phyloP scores from a whole-genome alignment of 2,113 vertebrate genomes.

The Syngnathus scovelli region DNA sequence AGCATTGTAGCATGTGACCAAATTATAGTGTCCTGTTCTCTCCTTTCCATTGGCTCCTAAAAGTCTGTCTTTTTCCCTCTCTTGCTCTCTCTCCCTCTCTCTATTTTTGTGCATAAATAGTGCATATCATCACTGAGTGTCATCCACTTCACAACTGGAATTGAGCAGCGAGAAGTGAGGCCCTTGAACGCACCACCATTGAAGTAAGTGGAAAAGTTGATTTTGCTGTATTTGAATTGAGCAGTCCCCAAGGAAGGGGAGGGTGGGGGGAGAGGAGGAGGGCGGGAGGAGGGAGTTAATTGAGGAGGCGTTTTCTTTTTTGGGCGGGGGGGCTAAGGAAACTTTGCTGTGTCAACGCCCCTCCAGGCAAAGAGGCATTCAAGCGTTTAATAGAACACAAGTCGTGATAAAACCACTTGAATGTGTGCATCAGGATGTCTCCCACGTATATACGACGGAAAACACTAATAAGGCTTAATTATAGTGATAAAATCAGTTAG shows the following conservation, averaged over 20 bases:
- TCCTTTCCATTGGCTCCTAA: slow-evolving; percentile 47
- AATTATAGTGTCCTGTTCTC: slow-evolving; percentile 24
- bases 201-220: slow-evolving; percentile 39
- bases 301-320: slow-evolving; percentile 52
- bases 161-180: background rate
- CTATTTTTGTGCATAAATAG: slow-evolving; percentile 42
- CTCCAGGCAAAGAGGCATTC: slow-evolving; percentile 24
- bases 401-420: slow-evolving; percentile 23
- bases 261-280: slow-evolving; percentile 13
- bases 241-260: background rate
- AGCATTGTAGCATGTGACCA: too few relatives aligned
- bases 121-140: slow-evolving; percentile 31
- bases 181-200: background rate
- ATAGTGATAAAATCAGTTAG: background rate
- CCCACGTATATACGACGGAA: background rate
- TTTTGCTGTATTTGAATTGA: background rate
- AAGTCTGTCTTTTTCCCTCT: slow-evolving; percentile 18
- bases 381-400: slow-evolving; percentile 30
- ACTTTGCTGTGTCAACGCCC: slow-evolving; percentile 27
- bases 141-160: slow-evolving; percentile 42
- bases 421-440: background rate
- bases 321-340: background rate
- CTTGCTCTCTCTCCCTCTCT: slow-evolving; percentile 15
- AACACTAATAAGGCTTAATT: background rate
- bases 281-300: slow-evolving; percentile 44